These are phyloP conservation scores for Sminthurinus signatus DNA, from an alignment of 1,140 invertebrate genomes.

Conservation along the genomic window DNA sequence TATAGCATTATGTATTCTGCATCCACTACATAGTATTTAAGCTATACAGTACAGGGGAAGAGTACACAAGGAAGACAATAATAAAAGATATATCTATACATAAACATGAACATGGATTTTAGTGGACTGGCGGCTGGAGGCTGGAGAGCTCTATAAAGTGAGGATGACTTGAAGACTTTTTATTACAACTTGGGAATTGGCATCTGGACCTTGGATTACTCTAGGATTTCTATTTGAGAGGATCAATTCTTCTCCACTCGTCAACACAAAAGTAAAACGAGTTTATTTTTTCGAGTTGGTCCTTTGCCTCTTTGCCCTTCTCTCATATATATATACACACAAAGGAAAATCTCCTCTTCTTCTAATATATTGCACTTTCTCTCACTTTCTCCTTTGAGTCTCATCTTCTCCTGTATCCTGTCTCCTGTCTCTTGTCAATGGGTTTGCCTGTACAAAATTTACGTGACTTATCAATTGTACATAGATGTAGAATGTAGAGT, in stretches of 20 bases:
- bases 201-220: conserved; percentile 25
- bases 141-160: background rate
- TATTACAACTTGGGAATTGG: conserved; percentile 23
- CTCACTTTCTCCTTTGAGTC: no score
- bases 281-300: background rate
- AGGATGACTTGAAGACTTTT: conserved; percentile 30
- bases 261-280: background rate
- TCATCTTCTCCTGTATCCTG: no score
- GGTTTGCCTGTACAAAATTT: background rate
- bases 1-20: background rate
- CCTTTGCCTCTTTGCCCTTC: background rate
- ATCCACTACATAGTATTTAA: background rate
- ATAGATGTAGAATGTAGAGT: no score
- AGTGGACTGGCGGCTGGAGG: background rate
- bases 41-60: background rate
- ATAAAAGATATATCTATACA: background rate
- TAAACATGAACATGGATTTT: background rate
- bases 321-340: background rate
- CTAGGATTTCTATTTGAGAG: conserved; percentile 23
- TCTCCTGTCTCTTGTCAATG: no score
- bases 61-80: background rate
- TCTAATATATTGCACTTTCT: no score
- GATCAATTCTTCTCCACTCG: conserved; percentile 23
- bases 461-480: conserved; percentile 26
- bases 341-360: background rate